Base-by-base conservation (phyloP, 2,888 invertebrate genomes). In the Pseudolycoriella hygida region DNA sequence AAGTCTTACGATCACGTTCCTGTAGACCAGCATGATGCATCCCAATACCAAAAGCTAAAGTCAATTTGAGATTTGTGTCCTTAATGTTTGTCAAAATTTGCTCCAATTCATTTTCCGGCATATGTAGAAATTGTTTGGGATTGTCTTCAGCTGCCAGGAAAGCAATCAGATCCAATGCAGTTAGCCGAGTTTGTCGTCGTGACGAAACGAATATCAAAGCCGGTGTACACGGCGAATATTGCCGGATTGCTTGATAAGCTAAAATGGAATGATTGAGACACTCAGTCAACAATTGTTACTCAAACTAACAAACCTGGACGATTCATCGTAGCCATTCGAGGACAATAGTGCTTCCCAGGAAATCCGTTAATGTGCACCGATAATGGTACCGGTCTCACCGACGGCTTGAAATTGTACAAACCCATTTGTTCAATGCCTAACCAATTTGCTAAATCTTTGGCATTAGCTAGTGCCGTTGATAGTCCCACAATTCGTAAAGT, bases 241-340 rank as follows among this genome's bases (percentile, higher is more conserved):
- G 83, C 40, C 83, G 76, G 50, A 98, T 94, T 0, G 96, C 90
- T 64, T 92, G 89, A 69, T 87, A 99, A 0, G 92, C 84, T 25
- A 8, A 25, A 25, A 25, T 25, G 25, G 8, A 25, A 25, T 8
- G 25, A 8, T 25, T 25, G 25, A n/a, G n/a, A n/a, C n/a, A n/a
- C n/a, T 25, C 8, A 8, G 25, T 4, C 8, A 25, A 25, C 25
- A 25, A 25, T 25, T 25, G 4, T 25, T 6, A 25, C 5, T 25
- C 25, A 25, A 25, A 8, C 25, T 6, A 25, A 25, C 25, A 4
- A 25, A 25, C 25, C 25, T 0, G 98, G 97, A 57, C 93, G 87
- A 68, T 99, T 99, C 98, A 99, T 99, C 0, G 94, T 86, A 50
- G 94, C 84, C 98, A 99, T 99, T 42, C 98, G 77, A 0, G 98